Evolutionary conservation across 2,113 vertebrate genomes (phyloP).

Genomic region (Melospiza melodia): DNA sequence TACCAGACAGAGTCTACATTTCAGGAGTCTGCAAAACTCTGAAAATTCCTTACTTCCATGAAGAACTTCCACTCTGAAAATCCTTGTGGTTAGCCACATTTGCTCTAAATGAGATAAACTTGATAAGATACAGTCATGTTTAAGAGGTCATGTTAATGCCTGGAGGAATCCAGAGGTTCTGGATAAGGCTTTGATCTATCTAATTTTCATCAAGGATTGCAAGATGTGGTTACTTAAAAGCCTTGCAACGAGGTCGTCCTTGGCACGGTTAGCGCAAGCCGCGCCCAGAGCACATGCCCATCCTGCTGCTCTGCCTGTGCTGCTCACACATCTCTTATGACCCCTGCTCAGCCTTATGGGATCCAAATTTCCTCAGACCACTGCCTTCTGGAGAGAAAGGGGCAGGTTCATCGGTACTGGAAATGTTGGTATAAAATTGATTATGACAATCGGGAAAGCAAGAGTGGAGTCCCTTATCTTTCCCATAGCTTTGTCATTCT

Average conservation of each 20-base stretch:
- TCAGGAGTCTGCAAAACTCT: background rate
- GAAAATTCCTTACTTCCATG: background rate
- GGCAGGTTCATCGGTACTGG: background rate
- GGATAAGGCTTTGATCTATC: background rate
- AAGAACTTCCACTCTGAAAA: background rate
- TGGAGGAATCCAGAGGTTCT: background rate
- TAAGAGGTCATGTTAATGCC: background rate
- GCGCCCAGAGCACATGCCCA: background rate
- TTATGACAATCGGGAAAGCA: background rate
- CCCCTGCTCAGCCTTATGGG: background rate
- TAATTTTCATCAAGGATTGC: background rate
- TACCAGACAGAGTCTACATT: background rate
- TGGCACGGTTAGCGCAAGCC: background rate
- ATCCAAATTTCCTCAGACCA: background rate
- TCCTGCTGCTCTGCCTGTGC: background rate
- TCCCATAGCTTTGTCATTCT: background rate
- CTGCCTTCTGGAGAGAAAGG: background rate
- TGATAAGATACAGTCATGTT: background rate
- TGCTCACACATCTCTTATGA: background rate
- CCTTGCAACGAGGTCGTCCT: rapidly evolving
- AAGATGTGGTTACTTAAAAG: background rate
- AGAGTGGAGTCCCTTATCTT: background rate
- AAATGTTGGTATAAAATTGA: background rate
- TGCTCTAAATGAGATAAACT: background rate
- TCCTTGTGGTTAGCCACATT: background rate